Percentiles rank a stretch among this genome's conserved stretches.
phyloP scores from a whole-genome alignment of 1,140 invertebrate genomes.

The Pseudobourletiella spinata region DNA sequence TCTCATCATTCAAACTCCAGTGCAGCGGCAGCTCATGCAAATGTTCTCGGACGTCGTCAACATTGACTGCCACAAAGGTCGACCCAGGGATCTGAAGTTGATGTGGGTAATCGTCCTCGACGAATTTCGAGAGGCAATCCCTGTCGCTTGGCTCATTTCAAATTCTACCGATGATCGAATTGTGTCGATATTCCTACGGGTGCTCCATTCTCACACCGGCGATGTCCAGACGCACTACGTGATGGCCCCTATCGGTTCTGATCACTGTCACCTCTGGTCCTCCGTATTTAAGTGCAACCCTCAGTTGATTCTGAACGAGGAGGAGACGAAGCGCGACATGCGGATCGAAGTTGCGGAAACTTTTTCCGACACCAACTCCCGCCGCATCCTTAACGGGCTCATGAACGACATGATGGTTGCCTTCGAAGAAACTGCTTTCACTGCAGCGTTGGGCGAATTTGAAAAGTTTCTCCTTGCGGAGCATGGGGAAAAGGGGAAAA shows the following conservation, averaged over 20 bases:
- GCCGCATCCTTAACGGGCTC: background rate
- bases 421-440: background rate
- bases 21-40: slow-evolving; percentile 28
- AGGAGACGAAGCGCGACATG: slow-evolving; percentile 14
- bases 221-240: slow-evolving; percentile 13
- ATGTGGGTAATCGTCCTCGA: slow-evolving; percentile 23
- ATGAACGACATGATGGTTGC: background rate
- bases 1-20: slow-evolving; percentile 29
- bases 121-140: slow-evolving; percentile 25
- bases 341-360: slow-evolving; percentile 4
- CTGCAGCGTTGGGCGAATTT: background rate
- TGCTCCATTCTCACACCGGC: slow-evolving; percentile 14
- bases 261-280: slow-evolving; percentile 18
- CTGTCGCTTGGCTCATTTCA: slow-evolving; percentile 25
- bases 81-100: slow-evolving; percentile 18
- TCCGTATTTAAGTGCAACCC: slow-evolving; percentile 13
- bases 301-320: slow-evolving; percentile 13
- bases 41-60: slow-evolving; percentile 18
- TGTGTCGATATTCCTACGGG: slow-evolving; percentile 10
- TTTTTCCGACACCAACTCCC: background rate
- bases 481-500: background rate
- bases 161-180: slow-evolving; percentile 10
- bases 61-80: slow-evolving; percentile 22
- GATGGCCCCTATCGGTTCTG: slow-evolving; percentile 8
- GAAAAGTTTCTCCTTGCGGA: background rate